Conservation (phyloP, 2,113 vertebrate species). For the Arothron firmamentum region DNA sequence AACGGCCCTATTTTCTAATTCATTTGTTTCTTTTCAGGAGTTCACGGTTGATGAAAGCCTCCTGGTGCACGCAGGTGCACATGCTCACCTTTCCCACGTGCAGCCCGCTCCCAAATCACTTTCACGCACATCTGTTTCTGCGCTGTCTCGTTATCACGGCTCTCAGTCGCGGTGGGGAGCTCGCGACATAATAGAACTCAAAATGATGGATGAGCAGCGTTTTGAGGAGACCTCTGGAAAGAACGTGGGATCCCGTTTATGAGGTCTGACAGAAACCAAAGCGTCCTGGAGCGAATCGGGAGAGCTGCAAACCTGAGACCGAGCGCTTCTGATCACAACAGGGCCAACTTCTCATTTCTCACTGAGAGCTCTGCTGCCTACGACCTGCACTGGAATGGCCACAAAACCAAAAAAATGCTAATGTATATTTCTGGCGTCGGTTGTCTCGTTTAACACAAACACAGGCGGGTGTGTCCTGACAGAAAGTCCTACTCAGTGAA, state of each 20-base stretch:
- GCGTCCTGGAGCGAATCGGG: constrained; percentile 28
- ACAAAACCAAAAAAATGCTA: constrained; percentile 1
- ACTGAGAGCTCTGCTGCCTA: constrained; percentile 1
- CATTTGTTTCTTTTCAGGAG: too few species aligned
- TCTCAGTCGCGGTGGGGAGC: constrained; percentile 49
- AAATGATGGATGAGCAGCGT: constrained; percentile 70
- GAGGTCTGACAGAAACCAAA: constrained; percentile 44
- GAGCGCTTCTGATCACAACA: constrained; percentile 33
- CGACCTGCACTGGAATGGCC: constrained; percentile 2
- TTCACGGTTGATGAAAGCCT: neutral
- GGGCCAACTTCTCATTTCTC: constrained; percentile 24
- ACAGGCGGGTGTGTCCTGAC: constrained; percentile 1
- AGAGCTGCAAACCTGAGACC: constrained; percentile 45
- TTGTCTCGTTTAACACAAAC: constrained; percentile 16
- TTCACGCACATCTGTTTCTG: constrained; percentile 67
- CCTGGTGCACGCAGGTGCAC: constrained; percentile 30
- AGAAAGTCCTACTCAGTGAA: constrained; percentile 13
- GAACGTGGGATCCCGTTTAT: constrained; percentile 48
- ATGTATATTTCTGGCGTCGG: neutral
- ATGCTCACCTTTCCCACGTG: constrained; percentile 25
- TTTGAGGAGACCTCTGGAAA: constrained; percentile 59
- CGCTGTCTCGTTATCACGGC: constrained; percentile 55
- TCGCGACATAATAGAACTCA: constrained; percentile 44
- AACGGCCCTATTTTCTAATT: too few species aligned
- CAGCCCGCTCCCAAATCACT: constrained; percentile 28